Evolutionary conservation across 2,888 invertebrate species (phyloP), one percentile per base, ranked within the genome.

Genomic region (Rhaphigaster nebulosa): DNA sequence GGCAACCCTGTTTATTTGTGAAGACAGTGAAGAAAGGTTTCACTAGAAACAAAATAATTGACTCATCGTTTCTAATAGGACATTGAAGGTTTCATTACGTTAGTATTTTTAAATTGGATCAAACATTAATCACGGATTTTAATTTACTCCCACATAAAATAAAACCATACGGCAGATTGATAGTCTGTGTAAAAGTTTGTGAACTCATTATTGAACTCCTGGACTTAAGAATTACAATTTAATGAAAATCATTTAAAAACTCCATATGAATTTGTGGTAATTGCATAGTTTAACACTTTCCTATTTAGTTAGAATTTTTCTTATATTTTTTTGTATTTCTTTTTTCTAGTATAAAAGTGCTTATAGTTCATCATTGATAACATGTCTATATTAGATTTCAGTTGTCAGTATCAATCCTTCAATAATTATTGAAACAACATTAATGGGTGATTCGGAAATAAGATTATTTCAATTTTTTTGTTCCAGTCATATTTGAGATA

Each of bases 11-110:
- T 29, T 65, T 0, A n/a, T 8, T 60, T 2, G 4, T 12, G 6
- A n/a, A n/a, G 60, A 60, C 60, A 60, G n/a, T 60, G 60, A 60
- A 65, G 65, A 65, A 65, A 29, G 65, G 65, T 65, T 65, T 65
- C 29, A 65, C 13, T 65, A 15, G 2, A 56, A 56, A 23, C 56
- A 1, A 65, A n/a, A 12, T 26, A 56, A 13, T 18, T 52, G 4
- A 3, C 4, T 23, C 56, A 23, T 20, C 1, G 12, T 52, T 52
- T 45, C 5, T 12, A 45, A 8, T 45, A 45, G 45, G 12, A 45
- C 12, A 52, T 15, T 2, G 52, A 2, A 15, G 2, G 52, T 52
- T 52, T 52, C 23, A 26, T 2, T 20, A 23, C 1, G 23, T 15
- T 23, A 6, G 23, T 8, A 56, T 56, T 26, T 56, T 56, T 4